Conservation (phyloP, 2,888 invertebrate species). For the Nomada lathburiana region DNA sequence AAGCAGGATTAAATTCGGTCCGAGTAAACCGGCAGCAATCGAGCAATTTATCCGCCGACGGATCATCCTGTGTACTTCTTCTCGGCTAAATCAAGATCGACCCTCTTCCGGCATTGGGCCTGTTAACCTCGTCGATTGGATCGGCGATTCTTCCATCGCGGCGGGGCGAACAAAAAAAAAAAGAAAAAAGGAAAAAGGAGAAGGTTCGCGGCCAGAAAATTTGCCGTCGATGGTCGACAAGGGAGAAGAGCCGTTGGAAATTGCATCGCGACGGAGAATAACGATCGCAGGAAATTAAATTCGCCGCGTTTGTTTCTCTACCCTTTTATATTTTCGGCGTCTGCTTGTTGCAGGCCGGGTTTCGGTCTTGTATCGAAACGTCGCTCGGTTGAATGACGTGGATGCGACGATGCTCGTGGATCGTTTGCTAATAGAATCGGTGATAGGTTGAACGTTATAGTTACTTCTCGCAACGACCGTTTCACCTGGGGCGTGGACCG, state of each 20-base stretch:
- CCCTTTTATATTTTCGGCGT: too few relatives aligned
- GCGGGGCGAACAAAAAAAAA: not conserved
- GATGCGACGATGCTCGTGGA: not conserved
- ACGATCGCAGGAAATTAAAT: constrained; percentile 29
- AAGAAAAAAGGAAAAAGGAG: not conserved
- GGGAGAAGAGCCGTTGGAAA: not conserved
- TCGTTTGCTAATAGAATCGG: not conserved
- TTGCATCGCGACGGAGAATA: constrained; percentile 25
- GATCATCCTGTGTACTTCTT: constrained; percentile 51
- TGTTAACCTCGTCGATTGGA: constrained; percentile 1
- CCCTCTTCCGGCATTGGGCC: constrained; percentile 28
- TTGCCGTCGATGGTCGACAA: not conserved
- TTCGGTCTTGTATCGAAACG: not conserved
- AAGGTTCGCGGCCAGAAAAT: constrained; percentile 8
- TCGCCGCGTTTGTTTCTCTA: not conserved
- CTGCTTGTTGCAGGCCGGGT: too few relatives aligned
- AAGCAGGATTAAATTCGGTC: constrained; percentile 67
- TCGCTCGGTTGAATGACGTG: not conserved
- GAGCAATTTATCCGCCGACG: constrained; percentile 60
- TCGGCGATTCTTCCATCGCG: not conserved
- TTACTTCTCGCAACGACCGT: not conserved
- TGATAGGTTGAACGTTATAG: too few relatives aligned
- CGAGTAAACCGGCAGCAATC: constrained; percentile 63
- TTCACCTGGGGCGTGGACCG: not conserved
- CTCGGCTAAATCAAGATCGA: constrained; percentile 58